A percentile compares a stretch with the other conserved stretches of the same genome.
phyloP scores from a whole-genome alignment of 2,888 invertebrate genomes.

The Caenorhabditis angaria region DNA sequence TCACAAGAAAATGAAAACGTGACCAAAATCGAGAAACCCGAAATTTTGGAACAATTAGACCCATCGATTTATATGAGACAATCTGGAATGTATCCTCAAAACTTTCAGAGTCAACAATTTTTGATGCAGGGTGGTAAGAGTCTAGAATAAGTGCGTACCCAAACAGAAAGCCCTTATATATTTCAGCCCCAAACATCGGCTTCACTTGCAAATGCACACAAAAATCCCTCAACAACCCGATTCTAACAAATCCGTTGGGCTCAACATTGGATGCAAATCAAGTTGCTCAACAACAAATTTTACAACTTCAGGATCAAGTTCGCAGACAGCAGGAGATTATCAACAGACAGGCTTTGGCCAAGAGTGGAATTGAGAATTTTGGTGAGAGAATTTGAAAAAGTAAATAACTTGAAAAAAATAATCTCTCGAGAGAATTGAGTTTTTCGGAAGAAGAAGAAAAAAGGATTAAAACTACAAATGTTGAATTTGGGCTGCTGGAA shows the following conservation, averaged over 20 bases:
- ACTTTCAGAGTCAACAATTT: background rate
- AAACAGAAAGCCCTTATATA: background rate
- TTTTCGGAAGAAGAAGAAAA: background rate
- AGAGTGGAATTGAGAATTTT: constrained; percentile 66
- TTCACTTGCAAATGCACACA: constrained; percentile 57
- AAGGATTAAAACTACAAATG: too few relatives aligned
- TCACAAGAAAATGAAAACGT: background rate
- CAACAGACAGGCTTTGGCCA: constrained; percentile 51
- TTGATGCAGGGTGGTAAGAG: background rate
- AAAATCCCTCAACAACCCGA: constrained; percentile 47
- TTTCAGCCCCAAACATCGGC: constrained; percentile 37
- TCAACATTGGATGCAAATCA: constrained; percentile 64
- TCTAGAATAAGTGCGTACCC: background rate
- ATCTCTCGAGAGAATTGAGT: background rate
- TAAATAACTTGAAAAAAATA: too few relatives aligned
- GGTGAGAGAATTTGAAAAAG: constrained; percentile 32
- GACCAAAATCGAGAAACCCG: constrained; percentile 20
- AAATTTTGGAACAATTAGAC: constrained; percentile 38
- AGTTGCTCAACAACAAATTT: constrained; percentile 68
- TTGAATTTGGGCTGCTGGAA: too few relatives aligned
- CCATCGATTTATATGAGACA: constrained; percentile 36
- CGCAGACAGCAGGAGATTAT: constrained; percentile 60
- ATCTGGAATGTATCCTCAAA: background rate
- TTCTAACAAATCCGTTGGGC: constrained; percentile 31
- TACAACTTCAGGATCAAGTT: constrained; percentile 68